Conservation (phyloP, 2,113 vertebrate genomes). For the Collichthys lucidus region DNA sequence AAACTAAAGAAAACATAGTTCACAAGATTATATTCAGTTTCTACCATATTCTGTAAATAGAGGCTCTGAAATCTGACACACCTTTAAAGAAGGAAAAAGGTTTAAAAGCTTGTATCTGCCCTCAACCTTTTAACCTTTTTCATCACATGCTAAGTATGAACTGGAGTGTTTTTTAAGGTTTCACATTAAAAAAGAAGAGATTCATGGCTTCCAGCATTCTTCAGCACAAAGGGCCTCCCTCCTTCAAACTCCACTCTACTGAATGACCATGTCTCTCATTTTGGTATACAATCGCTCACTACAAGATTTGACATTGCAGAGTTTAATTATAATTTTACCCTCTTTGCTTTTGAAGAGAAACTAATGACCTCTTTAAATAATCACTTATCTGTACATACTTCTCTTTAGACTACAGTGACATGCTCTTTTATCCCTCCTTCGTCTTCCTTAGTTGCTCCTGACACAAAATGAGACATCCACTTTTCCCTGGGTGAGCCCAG, state of each 20-base stretch:
- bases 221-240: neutral
- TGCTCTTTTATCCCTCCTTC: neutral
- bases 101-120: rapidly evolving
- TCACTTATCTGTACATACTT: neutral
- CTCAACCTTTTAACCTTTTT: neutral
- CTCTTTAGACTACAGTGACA: neutral
- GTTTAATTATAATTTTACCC: neutral
- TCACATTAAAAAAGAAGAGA: neutral
- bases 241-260: neutral
- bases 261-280: neutral
- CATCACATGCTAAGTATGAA: neutral
- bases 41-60: too few relatives aligned
- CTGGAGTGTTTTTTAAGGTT: neutral
- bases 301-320: neutral
- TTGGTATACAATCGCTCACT: neutral
- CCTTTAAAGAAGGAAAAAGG: neutral
- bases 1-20: too few relatives aligned
- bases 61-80: too few relatives aligned
- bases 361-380: neutral
- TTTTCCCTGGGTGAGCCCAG: neutral
- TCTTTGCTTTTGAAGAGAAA: slow-evolving; percentile 7
- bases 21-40: too few relatives aligned
- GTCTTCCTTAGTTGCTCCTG: neutral
- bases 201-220: neutral
- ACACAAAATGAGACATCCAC: slow-evolving; percentile 17